phyloP scores from a whole-genome alignment of 2,888 invertebrate species.

The Diabrotica balteata region DNA sequence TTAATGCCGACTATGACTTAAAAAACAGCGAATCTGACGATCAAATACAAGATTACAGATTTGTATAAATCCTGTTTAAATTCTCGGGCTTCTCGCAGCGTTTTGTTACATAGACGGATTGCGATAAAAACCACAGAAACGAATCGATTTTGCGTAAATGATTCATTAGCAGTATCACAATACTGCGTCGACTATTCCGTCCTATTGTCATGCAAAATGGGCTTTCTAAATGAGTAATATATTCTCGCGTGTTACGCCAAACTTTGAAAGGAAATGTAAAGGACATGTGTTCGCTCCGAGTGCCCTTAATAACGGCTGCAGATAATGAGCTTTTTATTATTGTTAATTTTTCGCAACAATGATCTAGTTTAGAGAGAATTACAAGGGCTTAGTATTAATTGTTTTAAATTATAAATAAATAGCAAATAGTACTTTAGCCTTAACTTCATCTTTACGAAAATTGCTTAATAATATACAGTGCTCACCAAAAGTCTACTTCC shows the following conservation, averaged over 20 bases:
- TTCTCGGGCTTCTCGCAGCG: slow-evolving; percentile 6
- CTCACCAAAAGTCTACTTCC: too few species aligned
- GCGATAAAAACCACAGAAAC: slow-evolving; percentile 17
- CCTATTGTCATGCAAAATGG: slow-evolving; percentile 22
- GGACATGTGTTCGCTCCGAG: slow-evolving; percentile 1
- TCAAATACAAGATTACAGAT: too few species aligned
- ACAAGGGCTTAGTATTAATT: too few species aligned
- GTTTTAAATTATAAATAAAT: too few species aligned
- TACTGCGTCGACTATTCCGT: slow-evolving; percentile 18
- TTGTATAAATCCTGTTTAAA: neutral
- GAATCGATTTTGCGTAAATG: slow-evolving; percentile 24
- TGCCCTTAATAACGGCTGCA: neutral
- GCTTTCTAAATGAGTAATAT: slow-evolving; percentile 15
- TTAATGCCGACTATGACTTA: too few species aligned
- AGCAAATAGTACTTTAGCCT: too few species aligned
- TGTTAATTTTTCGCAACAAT: neutral
- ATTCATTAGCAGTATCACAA: slow-evolving; percentile 29
- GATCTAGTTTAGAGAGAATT: too few species aligned
- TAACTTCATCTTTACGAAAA: too few species aligned
- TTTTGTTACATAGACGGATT: slow-evolving; percentile 4
- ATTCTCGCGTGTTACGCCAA: slow-evolving; percentile 1
- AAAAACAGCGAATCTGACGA: too few species aligned
- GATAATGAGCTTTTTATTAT: neutral
- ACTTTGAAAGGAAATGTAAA: neutral
- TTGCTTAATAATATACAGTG: too few species aligned